Conservation (phyloP, 2,888 invertebrate species). For the Lingula anatina region DNA sequence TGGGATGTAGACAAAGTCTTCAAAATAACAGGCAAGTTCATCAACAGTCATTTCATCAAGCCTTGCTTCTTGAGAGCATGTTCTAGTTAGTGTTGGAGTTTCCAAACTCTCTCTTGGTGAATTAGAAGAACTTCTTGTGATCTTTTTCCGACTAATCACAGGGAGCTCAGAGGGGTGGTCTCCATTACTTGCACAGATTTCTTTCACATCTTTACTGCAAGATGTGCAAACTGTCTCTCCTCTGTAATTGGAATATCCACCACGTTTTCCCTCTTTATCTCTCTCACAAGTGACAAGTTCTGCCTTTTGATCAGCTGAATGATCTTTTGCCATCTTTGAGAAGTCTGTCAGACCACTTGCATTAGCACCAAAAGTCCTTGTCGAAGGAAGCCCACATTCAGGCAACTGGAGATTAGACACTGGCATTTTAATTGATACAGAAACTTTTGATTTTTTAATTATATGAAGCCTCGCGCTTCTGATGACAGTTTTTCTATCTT, state of each 20-base stretch:
- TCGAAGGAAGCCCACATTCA: too few relatives aligned
- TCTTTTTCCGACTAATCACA: not conserved
- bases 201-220: not conserved
- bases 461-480: constrained; percentile 31
- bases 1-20: constrained; percentile 91
- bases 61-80: constrained; percentile 75
- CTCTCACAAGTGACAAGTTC: not conserved
- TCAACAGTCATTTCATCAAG: constrained; percentile 82
- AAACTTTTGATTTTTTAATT: constrained; percentile 15
- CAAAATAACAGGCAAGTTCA: constrained; percentile 92
- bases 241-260: too few relatives aligned
- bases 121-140: not conserved
- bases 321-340: not conserved
- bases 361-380: too few relatives aligned
- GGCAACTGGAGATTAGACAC: not conserved
- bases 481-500: constrained; percentile 31
- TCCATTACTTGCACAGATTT: not conserved
- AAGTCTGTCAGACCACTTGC: not conserved
- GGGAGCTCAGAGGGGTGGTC: not conserved
- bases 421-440: not conserved
- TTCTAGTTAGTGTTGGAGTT: not conserved
- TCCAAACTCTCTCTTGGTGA: not conserved
- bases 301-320: not conserved
- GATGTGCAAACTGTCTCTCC: not conserved
- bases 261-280: not conserved